Conservation (phyloP, 2,797 vertebrate species). For the Muscicapa striata region DNA sequence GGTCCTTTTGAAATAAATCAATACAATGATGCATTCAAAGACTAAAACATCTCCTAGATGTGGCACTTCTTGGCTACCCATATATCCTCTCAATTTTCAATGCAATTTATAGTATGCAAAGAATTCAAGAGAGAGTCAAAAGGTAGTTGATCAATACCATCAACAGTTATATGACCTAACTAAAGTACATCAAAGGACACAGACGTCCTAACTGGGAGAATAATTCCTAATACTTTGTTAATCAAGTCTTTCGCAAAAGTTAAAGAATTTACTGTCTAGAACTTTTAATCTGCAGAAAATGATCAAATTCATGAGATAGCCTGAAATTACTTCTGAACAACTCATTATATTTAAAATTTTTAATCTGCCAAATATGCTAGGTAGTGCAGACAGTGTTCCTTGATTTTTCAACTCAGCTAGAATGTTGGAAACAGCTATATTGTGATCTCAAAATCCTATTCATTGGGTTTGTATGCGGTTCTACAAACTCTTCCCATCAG, state of each 20-base stretch:
- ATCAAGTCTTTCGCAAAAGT: not conserved
- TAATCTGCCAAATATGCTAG: not conserved
- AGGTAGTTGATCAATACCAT: not conserved
- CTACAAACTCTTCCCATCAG: not conserved
- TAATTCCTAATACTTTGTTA: not conserved
- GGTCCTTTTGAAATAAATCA: not conserved
- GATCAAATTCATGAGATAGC: not conserved
- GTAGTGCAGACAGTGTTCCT: not conserved
- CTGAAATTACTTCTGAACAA: not conserved
- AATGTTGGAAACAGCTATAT: not conserved
- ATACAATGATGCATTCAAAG: not conserved
- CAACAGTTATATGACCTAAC: not conserved
- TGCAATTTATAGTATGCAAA: not conserved
- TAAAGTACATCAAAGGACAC: accelerated
- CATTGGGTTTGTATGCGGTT: not conserved
- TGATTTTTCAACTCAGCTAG: not conserved
- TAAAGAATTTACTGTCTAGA: not conserved
- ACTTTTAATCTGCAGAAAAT: not conserved
- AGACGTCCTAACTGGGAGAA: not conserved
- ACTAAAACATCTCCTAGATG: not conserved
- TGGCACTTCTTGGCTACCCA: not conserved
- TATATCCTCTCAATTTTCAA: not conserved
- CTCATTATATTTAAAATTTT: not conserved
- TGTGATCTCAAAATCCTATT: not conserved
- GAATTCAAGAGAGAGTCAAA: not conserved